Base-by-base conservation (phyloP, 2,888 invertebrate genomes). In the Drosophila acutilabella region DNA sequence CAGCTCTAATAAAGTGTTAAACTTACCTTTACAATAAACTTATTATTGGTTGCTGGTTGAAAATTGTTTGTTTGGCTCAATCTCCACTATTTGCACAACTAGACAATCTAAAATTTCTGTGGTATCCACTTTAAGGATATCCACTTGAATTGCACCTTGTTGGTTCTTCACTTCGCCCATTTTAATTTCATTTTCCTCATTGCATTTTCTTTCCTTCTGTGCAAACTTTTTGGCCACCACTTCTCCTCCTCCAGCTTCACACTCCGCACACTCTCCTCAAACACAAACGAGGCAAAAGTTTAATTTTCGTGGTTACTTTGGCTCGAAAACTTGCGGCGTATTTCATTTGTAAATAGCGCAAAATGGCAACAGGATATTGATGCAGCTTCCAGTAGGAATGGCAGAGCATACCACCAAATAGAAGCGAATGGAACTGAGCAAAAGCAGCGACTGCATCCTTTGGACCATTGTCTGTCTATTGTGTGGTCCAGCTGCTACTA, bases 311-410 rank as follows among this genome's bases (percentile, higher is more conserved):
- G 80, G 85, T 84, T 84, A 81, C 80, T 85, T 82, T 74, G 70
- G 83, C 76, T 85, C 61, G 68, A 78, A 88, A 83, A 84, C 86
- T 84, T 84, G 88, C 80, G 80, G 88, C 83, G 88, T 84, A 88
- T 84, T 84, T 84, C 85, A 88, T 82, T 82, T 83, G 87, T 83
- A 82, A 82, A 82, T 82, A 83, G 82, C 80, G 78, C 78, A 80
- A 80, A 80, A 80, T 80, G 80, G 80, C 80, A 80, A 80, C 80
- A 84, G 80, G 85, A 80, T 84, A 80, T 80, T 80, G 85, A 84
- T 80, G 80, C 85, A 80, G 81, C 81, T 58, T 62, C 59, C 59
- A 79, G 75, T 54, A 50, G 50, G 48, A 30, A 53, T 20, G 41
- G 57, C 60, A 52, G 64, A 56, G 51, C 5, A 41, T 13, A 36